A percentile compares a stretch with the other conserved stretches of the same genome.
phyloP scores from a whole-genome alignment of 2,797 vertebrate species.

The Chelon auratus region DNA sequence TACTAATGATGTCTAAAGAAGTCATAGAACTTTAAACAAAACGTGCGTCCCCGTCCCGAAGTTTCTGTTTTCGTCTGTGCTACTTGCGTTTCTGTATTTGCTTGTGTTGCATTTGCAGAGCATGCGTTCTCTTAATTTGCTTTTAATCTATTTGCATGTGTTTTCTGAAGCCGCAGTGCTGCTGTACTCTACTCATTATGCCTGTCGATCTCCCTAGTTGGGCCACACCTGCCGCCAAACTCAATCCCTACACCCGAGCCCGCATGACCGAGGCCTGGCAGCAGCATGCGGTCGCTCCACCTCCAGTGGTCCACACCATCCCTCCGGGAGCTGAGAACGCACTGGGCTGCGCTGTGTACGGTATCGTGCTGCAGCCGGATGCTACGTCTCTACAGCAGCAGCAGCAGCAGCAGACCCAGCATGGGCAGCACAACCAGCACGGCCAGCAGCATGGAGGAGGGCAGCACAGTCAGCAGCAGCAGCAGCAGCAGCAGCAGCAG shows the following conservation, averaged over 20 bases:
- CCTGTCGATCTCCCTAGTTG: conserved; percentile 66
- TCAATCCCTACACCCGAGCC: conserved; percentile 84
- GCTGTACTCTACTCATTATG: conserved; percentile 30
- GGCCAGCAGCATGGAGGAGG: conserved; percentile 73
- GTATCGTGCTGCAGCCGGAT: conserved; percentile 94
- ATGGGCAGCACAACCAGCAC: conserved; percentile 81
- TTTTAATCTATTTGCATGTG: too few species aligned
- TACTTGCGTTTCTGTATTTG: too few species aligned
- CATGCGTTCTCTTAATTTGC: too few species aligned
- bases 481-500: conserved; percentile 73
- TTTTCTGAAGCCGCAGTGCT: too few species aligned
- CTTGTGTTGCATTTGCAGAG: too few species aligned
- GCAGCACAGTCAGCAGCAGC: conserved; percentile 78
- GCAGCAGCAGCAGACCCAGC: conserved; percentile 78
- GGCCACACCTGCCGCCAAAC: conserved; percentile 79
- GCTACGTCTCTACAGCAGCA: conserved; percentile 85
- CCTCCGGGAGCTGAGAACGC: conserved; percentile 89
- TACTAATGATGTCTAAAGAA: too few species aligned
- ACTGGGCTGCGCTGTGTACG: conserved; percentile 94
- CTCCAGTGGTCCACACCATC: conserved; percentile 92
- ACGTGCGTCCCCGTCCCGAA: too few species aligned
- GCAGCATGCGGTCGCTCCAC: conserved; percentile 91
- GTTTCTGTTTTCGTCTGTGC: too few species aligned
- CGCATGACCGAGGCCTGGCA: conserved; percentile 90
- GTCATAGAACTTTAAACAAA: too few species aligned